Evolutionary conservation across 1,140 invertebrate genomes (phyloP).

Genomic region (Nasonia giraulti): DNA sequence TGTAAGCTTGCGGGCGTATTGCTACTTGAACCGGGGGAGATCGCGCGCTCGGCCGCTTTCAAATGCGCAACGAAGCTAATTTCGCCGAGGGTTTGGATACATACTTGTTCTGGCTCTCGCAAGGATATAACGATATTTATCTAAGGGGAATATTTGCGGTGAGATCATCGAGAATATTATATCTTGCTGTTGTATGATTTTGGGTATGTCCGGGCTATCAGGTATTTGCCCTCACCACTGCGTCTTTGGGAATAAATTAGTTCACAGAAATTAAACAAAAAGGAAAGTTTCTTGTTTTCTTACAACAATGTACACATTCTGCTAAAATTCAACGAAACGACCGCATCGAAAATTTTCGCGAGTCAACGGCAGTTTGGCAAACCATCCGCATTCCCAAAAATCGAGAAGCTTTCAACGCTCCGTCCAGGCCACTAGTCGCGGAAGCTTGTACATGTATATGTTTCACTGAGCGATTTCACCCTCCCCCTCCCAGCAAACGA

Average conservation of each 20-base stretch:
- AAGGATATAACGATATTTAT: neutral
- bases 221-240: no score
- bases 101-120: neutral
- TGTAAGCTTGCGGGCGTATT: neutral
- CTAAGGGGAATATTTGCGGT: no score
- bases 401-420: neutral
- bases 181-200: no score
- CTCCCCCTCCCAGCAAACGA: neutral
- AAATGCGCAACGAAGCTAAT: conserved; percentile 21
- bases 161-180: no score
- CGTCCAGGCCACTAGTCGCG: neutral
- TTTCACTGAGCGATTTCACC: neutral
- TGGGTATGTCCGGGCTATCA: no score
- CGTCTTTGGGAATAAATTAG: no score
- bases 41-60: neutral
- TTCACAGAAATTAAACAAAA: no score
- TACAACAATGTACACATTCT: neutral
- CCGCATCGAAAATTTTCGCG: neutral
- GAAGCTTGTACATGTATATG: neutral
- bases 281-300: no score
- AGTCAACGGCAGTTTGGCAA: neutral
- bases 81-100: neutral
- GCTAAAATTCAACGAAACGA: neutral
- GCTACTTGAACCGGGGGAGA: no score
- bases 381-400: neutral